A percentile compares a stretch with the other conserved stretches of the same genome.
These are phyloP conservation scores for Drosophila macrospina DNA, from an alignment of 2,888 invertebrate species.

Conservation along the genomic window DNA sequence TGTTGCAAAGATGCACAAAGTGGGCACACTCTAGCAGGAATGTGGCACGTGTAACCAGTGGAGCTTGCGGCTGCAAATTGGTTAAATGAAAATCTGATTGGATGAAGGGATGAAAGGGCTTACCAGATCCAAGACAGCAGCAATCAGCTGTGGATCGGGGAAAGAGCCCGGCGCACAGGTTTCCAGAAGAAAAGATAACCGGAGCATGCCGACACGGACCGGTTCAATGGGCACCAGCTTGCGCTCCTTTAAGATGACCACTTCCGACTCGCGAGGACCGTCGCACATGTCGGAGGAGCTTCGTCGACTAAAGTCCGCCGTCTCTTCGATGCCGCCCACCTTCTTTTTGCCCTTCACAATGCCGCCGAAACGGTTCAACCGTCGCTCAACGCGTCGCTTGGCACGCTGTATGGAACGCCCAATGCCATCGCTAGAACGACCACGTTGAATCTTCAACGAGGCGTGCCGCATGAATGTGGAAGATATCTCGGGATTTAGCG, in stretches of 20 bases:
- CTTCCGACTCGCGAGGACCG: slow-evolving; percentile 93
- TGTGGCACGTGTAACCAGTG: slow-evolving; percentile 96
- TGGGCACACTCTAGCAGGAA: slow-evolving; percentile 97
- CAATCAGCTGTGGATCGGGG: slow-evolving; percentile 98
- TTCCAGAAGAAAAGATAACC: slow-evolving; percentile 96
- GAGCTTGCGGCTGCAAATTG: slow-evolving; percentile 92
- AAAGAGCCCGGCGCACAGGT: slow-evolving; percentile 98
- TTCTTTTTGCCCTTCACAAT: slow-evolving; percentile 94
- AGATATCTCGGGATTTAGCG: slow-evolving; percentile 87
- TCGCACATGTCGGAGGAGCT: slow-evolving; percentile 93
- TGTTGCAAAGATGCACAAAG: slow-evolving; percentile 98
- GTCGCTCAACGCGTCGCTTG: slow-evolving; percentile 94
- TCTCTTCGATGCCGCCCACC: slow-evolving; percentile 94
- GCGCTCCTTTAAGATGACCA: slow-evolving; percentile 94
- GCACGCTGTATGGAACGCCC: slow-evolving; percentile 91
- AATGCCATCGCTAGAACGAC: slow-evolving; percentile 86
- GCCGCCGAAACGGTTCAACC: slow-evolving; percentile 93
- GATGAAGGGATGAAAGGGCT: slow-evolving; percentile 53
- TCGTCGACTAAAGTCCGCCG: slow-evolving; percentile 91
- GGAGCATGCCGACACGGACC: slow-evolving; percentile 94
- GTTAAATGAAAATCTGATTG: slow-evolving; percentile 29
- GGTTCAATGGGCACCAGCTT: slow-evolving; percentile 92
- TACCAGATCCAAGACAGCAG: slow-evolving; percentile 97
- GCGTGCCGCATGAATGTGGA: slow-evolving; percentile 87
- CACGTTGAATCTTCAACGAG: slow-evolving; percentile 85